Base-by-base conservation (phyloP, 2,888 invertebrate species). In the Eilema caniola region DNA sequence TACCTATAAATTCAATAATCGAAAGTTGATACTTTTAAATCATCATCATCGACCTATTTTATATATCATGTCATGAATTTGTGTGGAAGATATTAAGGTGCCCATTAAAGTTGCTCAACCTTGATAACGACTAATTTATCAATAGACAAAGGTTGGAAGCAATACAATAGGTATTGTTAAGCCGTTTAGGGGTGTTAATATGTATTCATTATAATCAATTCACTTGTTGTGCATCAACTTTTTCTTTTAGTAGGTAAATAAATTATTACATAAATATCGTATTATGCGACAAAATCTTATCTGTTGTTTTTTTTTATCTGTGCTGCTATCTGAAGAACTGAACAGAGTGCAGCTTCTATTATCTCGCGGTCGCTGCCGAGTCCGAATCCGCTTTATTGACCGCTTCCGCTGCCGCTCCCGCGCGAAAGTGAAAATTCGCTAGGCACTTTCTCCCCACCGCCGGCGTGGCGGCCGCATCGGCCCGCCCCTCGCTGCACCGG, bases 371-470 rank as follows among this genome's bases (percentile, higher is more conserved):
- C 76, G 70, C 74, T 73, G 31, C 24, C 63, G 76, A 80, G 72
- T 75, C 77, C 82, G 86, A 80, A 72, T 75, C 77, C 82, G 86
- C 86, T 61, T 25, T 33, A 65, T 69, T 66, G 80, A 65, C 82
- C 85, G 88, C 89, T 79, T 80, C 85, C 88, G 89, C 91, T 85
- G 82, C 87, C 88, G 89, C 89, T 89, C 83, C 88, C 88, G 85
- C 92, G 92, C 92, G 93, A 93, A 94, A 95, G 93, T 93, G 95
- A 95, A 94, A 95, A 93, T 94, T 89, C 88, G 90, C 91, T 88
- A 86, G 88, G 93, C 93, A 94, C 94, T 95, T 95, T 95, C 94
- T 93, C 95, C 95, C 94, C 94, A 93, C 94, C 91, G 89, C 78
- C 75, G 76, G 75, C 80, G 78, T 81, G 83, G 41, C 77, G 75